Percentiles rank a stretch among this genome's conserved stretches.
phyloP scores from a whole-genome alignment of 2,888 invertebrate species.

The Pterostichus niger region DNA sequence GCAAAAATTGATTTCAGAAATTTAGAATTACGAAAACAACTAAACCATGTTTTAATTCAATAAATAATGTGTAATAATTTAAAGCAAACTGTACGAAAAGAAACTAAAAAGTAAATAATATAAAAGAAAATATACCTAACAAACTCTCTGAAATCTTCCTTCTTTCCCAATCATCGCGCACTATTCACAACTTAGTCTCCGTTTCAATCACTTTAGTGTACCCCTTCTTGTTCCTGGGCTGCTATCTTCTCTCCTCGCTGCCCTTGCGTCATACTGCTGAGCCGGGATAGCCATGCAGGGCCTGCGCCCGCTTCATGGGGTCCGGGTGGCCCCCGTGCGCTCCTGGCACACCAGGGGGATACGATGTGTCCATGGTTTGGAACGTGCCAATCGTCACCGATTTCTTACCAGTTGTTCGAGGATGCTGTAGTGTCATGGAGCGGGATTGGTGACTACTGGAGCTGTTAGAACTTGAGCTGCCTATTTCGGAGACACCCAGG shows the following conservation, averaged over 20 bases:
- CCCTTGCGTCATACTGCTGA: conserved; percentile 62
- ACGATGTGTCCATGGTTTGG: conserved; percentile 72
- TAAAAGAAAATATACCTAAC: neutral
- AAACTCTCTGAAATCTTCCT: neutral
- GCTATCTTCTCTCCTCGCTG: conserved; percentile 24
- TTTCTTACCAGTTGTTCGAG: conserved; percentile 73
- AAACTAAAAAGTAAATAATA: neutral
- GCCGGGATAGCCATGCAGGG: conserved; percentile 56
- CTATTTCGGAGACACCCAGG: conserved; percentile 75
- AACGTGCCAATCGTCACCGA: conserved; percentile 76
- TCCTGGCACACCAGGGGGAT: conserved; percentile 8
- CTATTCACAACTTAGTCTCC: conserved; percentile 55
- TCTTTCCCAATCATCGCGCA: neutral
- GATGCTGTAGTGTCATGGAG: conserved; percentile 76
- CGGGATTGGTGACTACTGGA: conserved; percentile 73
- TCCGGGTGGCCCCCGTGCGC: conserved; percentile 29
- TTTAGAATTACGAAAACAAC: no score
- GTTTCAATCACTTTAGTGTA: conserved; percentile 42
- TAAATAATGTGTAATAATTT: no score
- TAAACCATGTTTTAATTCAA: no score
- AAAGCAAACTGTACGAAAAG: neutral
- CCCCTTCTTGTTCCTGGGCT: conserved; percentile 17
- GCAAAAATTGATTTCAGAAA: no score
- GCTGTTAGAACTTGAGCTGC: conserved; percentile 75
- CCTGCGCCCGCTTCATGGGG: conserved; percentile 47